phyloP scores from a whole-genome alignment of 2,797 vertebrate genomes.

The Gambusia yucatana region DNA sequence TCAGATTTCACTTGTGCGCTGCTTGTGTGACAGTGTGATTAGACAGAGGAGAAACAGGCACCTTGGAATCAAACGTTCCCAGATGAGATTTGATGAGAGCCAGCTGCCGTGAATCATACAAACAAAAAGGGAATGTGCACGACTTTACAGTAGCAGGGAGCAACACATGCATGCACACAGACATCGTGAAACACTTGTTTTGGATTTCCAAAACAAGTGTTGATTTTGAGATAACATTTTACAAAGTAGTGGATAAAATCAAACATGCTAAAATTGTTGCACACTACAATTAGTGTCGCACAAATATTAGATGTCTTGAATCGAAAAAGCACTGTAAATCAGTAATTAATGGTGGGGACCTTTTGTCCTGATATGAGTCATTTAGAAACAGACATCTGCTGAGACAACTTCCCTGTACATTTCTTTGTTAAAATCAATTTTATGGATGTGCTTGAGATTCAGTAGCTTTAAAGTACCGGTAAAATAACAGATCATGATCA shows the following conservation, averaged over 20 bases:
- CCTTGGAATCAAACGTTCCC: slow-evolving; percentile 83
- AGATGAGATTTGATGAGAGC: slow-evolving; percentile 81
- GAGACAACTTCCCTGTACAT: background rate
- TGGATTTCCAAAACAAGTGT: slow-evolving; percentile 55
- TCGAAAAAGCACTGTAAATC: background rate
- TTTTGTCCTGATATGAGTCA: background rate
- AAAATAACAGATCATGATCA: background rate
- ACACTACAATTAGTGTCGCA: slow-evolving; percentile 5
- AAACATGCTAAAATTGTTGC: slow-evolving; percentile 23
- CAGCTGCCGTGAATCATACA: slow-evolving; percentile 76
- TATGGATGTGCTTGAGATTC: background rate
- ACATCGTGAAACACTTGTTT: slow-evolving; percentile 41
- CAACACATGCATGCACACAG: slow-evolving; percentile 30
- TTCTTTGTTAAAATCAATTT: background rate
- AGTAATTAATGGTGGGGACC: background rate
- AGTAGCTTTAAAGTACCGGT: background rate
- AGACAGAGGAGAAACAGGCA: slow-evolving; percentile 77
- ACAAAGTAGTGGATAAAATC: slow-evolving; percentile 53
- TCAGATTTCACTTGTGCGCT: slow-evolving; percentile 75
- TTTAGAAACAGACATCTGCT: background rate
- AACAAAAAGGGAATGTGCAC: slow-evolving; percentile 53
- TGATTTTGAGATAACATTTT: slow-evolving; percentile 72
- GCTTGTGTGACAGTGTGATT: slow-evolving; percentile 78
- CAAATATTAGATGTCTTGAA: background rate
- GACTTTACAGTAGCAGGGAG: slow-evolving; percentile 66